These are phyloP conservation scores for Melanostoma scalare DNA, from an alignment of 2,888 invertebrate species.

Conservation along the genomic window DNA sequence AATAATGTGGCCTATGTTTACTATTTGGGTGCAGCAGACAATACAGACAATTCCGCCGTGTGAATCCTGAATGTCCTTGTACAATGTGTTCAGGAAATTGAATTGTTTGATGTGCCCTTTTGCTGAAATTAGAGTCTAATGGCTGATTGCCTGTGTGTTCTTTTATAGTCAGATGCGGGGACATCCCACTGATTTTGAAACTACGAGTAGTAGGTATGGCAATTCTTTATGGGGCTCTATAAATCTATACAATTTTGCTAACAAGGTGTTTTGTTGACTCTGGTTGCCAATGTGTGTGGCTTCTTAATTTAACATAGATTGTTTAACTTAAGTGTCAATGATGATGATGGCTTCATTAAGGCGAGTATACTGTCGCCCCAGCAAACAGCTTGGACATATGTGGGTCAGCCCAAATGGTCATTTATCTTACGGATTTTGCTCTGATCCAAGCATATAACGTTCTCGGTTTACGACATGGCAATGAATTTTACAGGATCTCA, in stretches of 20 bases:
- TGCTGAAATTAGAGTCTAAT: slow-evolving; percentile 66
- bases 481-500: slow-evolving; percentile 70
- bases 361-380: slow-evolving; percentile 56
- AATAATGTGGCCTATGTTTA: slow-evolving; percentile 49
- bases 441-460: slow-evolving; percentile 45
- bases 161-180: slow-evolving; percentile 73
- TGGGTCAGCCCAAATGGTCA: slow-evolving; percentile 67
- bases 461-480: slow-evolving; percentile 57
- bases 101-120: slow-evolving; percentile 68
- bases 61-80: slow-evolving; percentile 48
- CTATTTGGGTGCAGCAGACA: slow-evolving; percentile 51
- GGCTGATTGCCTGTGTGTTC: slow-evolving; percentile 72
- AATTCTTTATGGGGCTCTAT: slow-evolving; percentile 12
- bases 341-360: slow-evolving; percentile 71
- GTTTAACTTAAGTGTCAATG: slow-evolving; percentile 60
- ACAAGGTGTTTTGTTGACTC: slow-evolving; percentile 66
- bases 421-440: slow-evolving; percentile 59
- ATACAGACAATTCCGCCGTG: slow-evolving; percentile 48
- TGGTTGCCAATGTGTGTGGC: slow-evolving; percentile 57
- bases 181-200: slow-evolving; percentile 53
- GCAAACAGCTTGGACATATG: slow-evolving; percentile 58
- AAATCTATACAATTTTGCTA: slow-evolving; percentile 41
- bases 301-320: slow-evolving; percentile 67
- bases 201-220: neutral
- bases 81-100: slow-evolving; percentile 52